phyloP scores from a whole-genome alignment of 2,797 vertebrate species.

The Jordanella pulchra region DNA sequence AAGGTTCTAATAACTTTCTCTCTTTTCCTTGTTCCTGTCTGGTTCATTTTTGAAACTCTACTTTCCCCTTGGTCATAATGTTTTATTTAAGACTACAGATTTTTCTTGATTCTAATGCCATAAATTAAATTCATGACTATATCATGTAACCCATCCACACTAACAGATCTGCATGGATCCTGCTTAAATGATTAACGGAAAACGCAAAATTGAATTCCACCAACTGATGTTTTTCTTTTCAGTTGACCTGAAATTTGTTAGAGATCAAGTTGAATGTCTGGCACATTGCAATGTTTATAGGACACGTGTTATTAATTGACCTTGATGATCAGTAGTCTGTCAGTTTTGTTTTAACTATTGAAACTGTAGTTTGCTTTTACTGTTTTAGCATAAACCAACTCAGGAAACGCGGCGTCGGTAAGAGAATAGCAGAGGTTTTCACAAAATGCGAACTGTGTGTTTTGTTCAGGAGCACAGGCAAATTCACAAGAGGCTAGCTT shows the following conservation, averaged over 20 bases:
- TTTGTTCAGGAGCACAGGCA: conserved; percentile 4
- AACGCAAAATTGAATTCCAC: neutral
- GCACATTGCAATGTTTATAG: conserved; percentile 48
- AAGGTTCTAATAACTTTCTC: too few species aligned
- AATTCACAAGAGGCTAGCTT: conserved; percentile 24
- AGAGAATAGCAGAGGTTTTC: conserved; percentile 33
- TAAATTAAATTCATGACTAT: neutral
- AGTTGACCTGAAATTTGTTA: conserved; percentile 12
- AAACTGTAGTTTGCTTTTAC: conserved; percentile 21
- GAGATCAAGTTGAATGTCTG: conserved; percentile 2
- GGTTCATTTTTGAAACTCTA: too few species aligned
- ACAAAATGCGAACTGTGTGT: conserved; percentile 23
- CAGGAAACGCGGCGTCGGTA: conserved; percentile 22
- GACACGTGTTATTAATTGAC: conserved; percentile 52
- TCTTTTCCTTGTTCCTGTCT: too few species aligned
- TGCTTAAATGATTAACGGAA: neutral
- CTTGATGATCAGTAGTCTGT: conserved; percentile 14
- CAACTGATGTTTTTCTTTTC: neutral
- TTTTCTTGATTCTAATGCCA: too few species aligned
- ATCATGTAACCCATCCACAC: neutral
- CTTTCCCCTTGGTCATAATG: too few species aligned
- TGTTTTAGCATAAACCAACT: conserved; percentile 42
- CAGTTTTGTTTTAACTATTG: conserved; percentile 23
- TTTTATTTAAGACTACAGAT: too few species aligned
- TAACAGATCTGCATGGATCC: neutral